Percentiles rank a stretch among this genome's conserved stretches.
Evolutionary conservation across 2,113 vertebrate species (phyloP).

Genomic region (Antechinus flavipes): DNA sequence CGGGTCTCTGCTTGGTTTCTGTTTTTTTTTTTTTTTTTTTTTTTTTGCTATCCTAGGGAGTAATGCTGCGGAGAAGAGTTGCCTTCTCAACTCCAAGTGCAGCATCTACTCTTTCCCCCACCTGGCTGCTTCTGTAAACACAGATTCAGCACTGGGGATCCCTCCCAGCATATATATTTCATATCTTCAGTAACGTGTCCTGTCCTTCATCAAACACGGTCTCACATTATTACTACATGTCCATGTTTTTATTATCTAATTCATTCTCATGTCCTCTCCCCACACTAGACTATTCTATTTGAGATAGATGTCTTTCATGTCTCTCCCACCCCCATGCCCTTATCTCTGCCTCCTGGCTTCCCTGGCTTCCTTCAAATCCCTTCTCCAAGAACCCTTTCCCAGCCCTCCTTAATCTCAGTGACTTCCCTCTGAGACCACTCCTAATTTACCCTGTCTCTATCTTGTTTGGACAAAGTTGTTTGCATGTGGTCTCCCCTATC

Average conservation of each 20-base stretch:
- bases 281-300: neutral
- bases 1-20: neutral
- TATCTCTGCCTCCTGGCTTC: neutral
- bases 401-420: neutral
- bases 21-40: too few species aligned
- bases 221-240: neutral
- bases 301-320: neutral
- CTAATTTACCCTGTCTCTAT: neutral
- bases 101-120: neutral
- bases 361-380: neutral
- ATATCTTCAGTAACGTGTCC: neutral
- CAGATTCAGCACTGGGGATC: neutral
- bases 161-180: neutral
- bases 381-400: neutral
- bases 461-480: neutral
- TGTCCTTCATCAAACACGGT: neutral
- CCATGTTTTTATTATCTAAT: neutral
- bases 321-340: neutral
- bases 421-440: neutral
- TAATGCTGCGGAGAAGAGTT: neutral
- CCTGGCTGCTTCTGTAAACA: neutral
- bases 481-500: neutral
- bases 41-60: neutral
- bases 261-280: neutral
- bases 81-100: neutral